A percentile compares a stretch with the other conserved stretches of the same genome.
These are phyloP conservation scores for Sturnira hondurensis DNA, from an alignment of 2,113 vertebrate genomes.

Conservation along the genomic window DNA sequence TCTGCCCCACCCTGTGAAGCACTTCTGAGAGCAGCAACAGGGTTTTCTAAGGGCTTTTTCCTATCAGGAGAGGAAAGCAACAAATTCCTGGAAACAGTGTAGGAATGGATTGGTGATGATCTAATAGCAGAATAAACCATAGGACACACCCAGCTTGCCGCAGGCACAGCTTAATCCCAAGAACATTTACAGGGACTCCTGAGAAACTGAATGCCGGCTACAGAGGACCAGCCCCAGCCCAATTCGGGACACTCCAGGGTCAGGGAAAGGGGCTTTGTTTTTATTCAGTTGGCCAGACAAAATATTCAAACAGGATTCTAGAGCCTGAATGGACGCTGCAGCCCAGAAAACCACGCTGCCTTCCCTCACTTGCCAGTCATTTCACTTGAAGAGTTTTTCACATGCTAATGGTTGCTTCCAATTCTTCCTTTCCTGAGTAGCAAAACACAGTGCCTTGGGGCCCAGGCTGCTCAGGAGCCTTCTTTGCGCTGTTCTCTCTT, in stretches of 20 bases:
- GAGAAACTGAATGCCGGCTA: neutral
- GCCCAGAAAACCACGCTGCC: neutral
- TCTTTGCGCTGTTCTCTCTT: neutral
- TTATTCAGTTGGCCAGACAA: neutral
- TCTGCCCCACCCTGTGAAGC: neutral
- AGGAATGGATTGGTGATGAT: neutral
- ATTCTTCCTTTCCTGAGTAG: neutral
- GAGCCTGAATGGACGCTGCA: neutral
- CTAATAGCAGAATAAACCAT: neutral
- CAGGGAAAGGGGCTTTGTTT: neutral
- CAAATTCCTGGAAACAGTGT: neutral
- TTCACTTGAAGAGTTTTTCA: neutral
- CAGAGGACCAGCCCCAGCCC: neutral
- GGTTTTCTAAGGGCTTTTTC: neutral
- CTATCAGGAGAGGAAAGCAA: neutral
- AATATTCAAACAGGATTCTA: neutral
- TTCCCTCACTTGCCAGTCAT: neutral
- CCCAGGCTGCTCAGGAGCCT: neutral
- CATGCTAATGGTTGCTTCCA: neutral
- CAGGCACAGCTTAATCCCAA: neutral
- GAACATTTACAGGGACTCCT: neutral
- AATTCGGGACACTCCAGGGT: neutral
- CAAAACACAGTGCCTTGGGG: neutral
- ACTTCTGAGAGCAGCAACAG: neutral
- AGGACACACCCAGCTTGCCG: neutral